Evolutionary conservation across 2,888 invertebrate species (phyloP).

Genomic region (Meloe dianella): DNA sequence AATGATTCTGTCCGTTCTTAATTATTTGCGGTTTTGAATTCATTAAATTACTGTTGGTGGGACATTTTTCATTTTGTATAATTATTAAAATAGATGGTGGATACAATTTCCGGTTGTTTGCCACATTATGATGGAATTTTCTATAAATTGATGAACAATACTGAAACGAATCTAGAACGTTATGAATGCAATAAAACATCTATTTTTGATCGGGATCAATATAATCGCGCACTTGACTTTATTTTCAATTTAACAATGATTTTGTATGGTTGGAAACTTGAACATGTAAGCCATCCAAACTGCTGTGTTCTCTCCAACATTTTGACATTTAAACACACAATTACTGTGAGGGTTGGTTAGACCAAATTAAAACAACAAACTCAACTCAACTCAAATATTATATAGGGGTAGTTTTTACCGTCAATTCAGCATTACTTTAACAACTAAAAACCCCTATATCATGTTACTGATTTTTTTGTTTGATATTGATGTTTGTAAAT

Average conservation of each 20-base stretch:
- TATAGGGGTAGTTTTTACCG: not conserved
- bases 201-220: too few species aligned
- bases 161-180: not conserved
- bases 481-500: not conserved
- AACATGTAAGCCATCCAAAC: too few species aligned
- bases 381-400: not conserved
- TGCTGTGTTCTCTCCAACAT: too few species aligned
- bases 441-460: not conserved
- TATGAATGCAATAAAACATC: not conserved
- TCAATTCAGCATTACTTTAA: not conserved
- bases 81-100: not conserved
- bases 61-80: not conserved
- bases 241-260: too few species aligned
- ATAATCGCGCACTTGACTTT: too few species aligned
- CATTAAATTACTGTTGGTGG: conserved; percentile 4
- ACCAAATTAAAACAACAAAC: not conserved
- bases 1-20: conserved; percentile 8
- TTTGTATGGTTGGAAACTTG: too few species aligned
- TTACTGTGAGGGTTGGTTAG: not conserved
- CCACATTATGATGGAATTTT: not conserved
- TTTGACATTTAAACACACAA: too few species aligned
- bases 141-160: not conserved
- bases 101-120: not conserved
- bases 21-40: conserved; percentile 12
- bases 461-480: not conserved